These are phyloP conservation scores for Rhagophthalmus giganteus DNA, from an alignment of 2,888 invertebrate species.

Conservation along the genomic window DNA sequence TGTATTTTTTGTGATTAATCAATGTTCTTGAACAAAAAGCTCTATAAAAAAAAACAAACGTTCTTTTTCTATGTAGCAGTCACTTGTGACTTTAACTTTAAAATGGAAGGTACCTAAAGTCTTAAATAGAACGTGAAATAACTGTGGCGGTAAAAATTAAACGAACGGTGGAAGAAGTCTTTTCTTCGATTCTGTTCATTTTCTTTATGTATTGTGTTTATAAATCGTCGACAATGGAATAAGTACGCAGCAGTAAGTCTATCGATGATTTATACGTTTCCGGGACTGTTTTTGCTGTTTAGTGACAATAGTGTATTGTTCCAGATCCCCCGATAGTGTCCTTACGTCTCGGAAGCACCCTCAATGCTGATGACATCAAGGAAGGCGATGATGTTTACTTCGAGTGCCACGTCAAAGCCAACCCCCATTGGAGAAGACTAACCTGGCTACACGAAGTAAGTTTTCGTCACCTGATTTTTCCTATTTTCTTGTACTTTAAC, in stretches of 20 bases:
- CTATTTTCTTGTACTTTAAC: no score
- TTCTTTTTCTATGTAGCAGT: no score
- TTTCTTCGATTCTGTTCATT: constrained; percentile 35
- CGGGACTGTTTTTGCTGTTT: constrained; percentile 41
- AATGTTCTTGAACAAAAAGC: no score
- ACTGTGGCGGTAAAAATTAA: constrained; percentile 11
- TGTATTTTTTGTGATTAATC: no score
- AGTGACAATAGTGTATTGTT: constrained; percentile 45
- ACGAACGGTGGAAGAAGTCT: constrained; percentile 18
- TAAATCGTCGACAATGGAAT: constrained; percentile 29
- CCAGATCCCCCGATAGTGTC: constrained; percentile 85
- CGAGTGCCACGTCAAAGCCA: constrained; percentile 88
- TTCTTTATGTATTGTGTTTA: constrained; percentile 27
- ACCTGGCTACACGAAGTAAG: constrained; percentile 88
- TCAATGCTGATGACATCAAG: constrained; percentile 85
- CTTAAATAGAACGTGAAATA: no score
- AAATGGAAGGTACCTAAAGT: no score
- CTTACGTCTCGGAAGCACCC: constrained; percentile 78
- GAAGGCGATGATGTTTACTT: constrained; percentile 92
- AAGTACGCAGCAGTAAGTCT: constrained; percentile 40
- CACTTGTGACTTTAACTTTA: no score
- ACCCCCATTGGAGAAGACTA: constrained; percentile 81
- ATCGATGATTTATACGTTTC: constrained; percentile 49
- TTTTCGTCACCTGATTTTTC: no score
- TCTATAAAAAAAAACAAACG: no score